Base-by-base conservation (phyloP, 2,888 invertebrate species). In the Phragmatobia fuliginosa region DNA sequence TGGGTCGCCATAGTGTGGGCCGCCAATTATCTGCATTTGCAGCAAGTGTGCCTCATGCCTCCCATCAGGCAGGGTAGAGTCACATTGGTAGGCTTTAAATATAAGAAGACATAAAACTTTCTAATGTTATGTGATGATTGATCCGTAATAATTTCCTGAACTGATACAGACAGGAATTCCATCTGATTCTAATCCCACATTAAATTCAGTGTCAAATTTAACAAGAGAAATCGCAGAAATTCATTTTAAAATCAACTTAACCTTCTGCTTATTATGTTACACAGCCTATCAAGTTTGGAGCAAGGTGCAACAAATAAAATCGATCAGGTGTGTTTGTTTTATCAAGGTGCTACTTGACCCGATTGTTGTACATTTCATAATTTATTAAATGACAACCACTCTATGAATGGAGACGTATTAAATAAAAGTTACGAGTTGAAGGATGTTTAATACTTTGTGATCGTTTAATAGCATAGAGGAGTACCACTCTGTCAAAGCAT, bases 291-390 rank as follows among this genome's bases (percentile, higher is more conserved):
- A 85, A 87, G 85, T 89, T 90, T 84, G 84, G 85, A 90, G 92
- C 94, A 95, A 95, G 94, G 94, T 95, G 94, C 93, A 92, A 79
- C 80, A 71, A 83, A 84, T 83, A 80, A 84, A 89, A 91, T 89
- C 90, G 92, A 91, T 95, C 94, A 94, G 94, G 94, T 94, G 94
- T 94, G 88, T 94, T 94, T 94, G 91, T 90, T 92, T 89, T 90
- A 87, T 91, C 92, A 93, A 94, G 94, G 93, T 94, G 94, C 89
- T 90, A 65, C 85, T 66, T 82, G 84, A 85, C 84, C 87, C 84
- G 84, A 88, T 86, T 84, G 81, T 82, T 81, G 84, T 89, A 87
- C 88, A 90, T 88, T 90, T 89, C 86, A 90, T 89, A 88, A 85
- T 73, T 70, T 71, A 69, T n/a, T 6, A 21, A 52, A 28, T 33